Evolutionary conservation across 2,797 vertebrate genomes (phyloP).

Genomic region (Myripristis murdjan): DNA sequence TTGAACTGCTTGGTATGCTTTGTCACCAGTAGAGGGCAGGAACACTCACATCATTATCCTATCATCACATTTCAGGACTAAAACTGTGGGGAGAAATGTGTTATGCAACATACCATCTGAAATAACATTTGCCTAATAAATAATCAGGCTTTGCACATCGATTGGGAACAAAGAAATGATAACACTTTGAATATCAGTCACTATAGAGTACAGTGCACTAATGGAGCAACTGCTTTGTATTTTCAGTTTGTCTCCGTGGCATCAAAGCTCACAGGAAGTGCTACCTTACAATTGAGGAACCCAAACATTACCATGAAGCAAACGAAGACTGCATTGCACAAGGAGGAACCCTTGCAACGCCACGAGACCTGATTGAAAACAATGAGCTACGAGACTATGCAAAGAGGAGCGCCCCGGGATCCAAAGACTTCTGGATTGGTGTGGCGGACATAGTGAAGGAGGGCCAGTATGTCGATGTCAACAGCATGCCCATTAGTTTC

Average conservation of each 20-base stretch:
- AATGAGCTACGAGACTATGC: constrained; percentile 90
- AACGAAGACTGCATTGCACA: constrained; percentile 97
- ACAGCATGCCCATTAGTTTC: constrained; percentile 89
- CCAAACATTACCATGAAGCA: constrained; percentile 95
- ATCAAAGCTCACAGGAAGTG: constrained; percentile 95
- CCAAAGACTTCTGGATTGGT: constrained; percentile 94
- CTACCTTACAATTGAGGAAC: constrained; percentile 90
- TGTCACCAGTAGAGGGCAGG: constrained; percentile 68
- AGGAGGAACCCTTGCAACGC: constrained; percentile 93
- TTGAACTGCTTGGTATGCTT: background rate
- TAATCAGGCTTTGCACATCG: background rate
- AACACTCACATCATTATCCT: constrained; percentile 8
- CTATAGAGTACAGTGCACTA: background rate
- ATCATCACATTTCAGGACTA: background rate
- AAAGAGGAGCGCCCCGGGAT: constrained; percentile 87
- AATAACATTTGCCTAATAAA: background rate
- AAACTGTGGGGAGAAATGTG: background rate
- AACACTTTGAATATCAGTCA: background rate
- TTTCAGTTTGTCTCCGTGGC: constrained; percentile 96
- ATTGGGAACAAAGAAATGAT: background rate
- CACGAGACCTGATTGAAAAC: constrained; percentile 89
- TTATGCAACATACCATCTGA: background rate
- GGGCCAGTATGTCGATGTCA: constrained; percentile 96
- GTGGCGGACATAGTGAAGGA: constrained; percentile 94
- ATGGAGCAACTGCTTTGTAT: constrained; percentile 57